phyloP scores from a whole-genome alignment of 2,888 invertebrate genomes.

The Clivina fossor region DNA sequence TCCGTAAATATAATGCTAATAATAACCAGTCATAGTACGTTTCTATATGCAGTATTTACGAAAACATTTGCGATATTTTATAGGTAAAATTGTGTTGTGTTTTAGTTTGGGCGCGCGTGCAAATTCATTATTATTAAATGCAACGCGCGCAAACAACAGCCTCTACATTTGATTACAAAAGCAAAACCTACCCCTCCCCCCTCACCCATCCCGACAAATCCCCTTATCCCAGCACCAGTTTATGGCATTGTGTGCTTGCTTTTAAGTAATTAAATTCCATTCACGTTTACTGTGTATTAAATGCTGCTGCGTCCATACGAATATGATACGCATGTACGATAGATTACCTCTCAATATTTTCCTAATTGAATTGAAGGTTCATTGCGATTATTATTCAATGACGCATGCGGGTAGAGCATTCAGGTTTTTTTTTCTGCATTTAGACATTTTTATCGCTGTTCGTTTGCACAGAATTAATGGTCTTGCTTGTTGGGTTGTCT shows the following conservation, averaged over 20 bases:
- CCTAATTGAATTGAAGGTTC: constrained; percentile 22
- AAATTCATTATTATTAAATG: constrained; percentile 29
- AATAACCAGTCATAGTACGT: constrained; percentile 19
- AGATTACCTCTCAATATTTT: constrained; percentile 14
- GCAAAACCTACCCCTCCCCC: too few relatives aligned
- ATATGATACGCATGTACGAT: too few relatives aligned
- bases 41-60: constrained; percentile 13
- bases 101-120: constrained; percentile 3
- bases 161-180: constrained; percentile 29
- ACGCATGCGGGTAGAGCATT: too few relatives aligned
- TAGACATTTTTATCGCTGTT: too few relatives aligned
- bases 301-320: constrained; percentile 9
- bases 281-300: constrained; percentile 15
- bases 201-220: too few relatives aligned
- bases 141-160: constrained; percentile 22
- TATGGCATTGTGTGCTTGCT: constrained; percentile 29
- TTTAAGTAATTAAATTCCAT: constrained; percentile 34
- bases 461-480: too few relatives aligned
- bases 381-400: too few relatives aligned
- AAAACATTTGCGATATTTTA: too few relatives aligned
- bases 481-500: too few relatives aligned
- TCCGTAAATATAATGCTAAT: constrained; percentile 18
- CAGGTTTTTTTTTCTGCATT: too few relatives aligned
- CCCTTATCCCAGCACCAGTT: too few relatives aligned
- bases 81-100: constrained; percentile 15